These are phyloP conservation scores for Silurus meridionalis DNA, from an alignment of 2,113 vertebrate genomes.

Conservation along the genomic window DNA sequence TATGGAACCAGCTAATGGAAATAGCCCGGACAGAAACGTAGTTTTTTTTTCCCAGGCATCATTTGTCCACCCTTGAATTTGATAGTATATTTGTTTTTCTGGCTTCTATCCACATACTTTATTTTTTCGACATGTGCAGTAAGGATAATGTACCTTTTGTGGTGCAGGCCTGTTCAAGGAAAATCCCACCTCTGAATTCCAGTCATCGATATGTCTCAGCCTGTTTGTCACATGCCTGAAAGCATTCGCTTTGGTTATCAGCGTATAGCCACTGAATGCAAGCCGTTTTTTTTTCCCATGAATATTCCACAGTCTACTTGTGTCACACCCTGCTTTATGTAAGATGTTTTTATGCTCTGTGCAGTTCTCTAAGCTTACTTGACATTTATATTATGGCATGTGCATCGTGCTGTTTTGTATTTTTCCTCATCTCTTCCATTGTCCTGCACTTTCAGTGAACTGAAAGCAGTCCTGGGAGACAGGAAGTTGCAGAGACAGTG, in stretches of 20 bases:
- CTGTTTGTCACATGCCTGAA: constrained; percentile 33
- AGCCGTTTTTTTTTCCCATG: background rate
- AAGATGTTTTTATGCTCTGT: background rate
- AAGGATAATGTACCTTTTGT: constrained; percentile 19
- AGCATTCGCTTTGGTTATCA: background rate
- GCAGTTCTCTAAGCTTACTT: constrained; percentile 3
- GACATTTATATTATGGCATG: background rate
- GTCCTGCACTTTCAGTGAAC: background rate
- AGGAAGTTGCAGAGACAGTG: background rate
- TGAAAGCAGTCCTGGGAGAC: background rate
- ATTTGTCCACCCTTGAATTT: background rate
- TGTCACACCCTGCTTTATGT: constrained; percentile 24
- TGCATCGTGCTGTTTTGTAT: background rate
- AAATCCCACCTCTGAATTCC: constrained; percentile 22
- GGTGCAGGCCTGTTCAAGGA: background rate
- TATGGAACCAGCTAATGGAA: background rate
- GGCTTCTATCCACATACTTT: background rate
- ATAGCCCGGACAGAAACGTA: background rate
- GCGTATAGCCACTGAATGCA: constrained; percentile 11
- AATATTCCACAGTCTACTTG: background rate
- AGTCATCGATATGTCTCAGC: constrained; percentile 22
- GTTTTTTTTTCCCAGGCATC: background rate
- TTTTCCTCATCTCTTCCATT: background rate
- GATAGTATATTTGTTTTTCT: background rate
- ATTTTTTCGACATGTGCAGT: background rate